phyloP scores from a whole-genome alignment of 2,797 vertebrate species.

The Chloroceryle amazona region DNA sequence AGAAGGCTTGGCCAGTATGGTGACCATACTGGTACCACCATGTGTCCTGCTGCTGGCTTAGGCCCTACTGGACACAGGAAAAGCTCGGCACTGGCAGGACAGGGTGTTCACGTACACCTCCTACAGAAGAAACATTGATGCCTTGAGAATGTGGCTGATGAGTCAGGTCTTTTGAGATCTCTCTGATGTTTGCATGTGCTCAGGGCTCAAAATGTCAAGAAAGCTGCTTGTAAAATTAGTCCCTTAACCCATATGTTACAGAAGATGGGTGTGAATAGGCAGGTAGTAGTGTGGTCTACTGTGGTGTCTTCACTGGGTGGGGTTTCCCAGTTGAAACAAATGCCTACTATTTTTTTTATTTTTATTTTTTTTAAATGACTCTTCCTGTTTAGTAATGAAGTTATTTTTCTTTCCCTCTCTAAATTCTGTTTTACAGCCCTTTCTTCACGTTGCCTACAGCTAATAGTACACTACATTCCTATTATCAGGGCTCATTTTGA shows the following conservation, averaged over 20 bases:
- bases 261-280: background rate
- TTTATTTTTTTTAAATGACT: accelerated
- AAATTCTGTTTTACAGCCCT: conserved; percentile 83
- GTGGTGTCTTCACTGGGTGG: background rate
- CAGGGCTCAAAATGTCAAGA: background rate
- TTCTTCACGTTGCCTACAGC: conserved; percentile 95
- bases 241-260: background rate
- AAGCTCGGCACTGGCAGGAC: background rate
- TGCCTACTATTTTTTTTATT: too few relatives aligned
- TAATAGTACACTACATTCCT: conserved; percentile 97
- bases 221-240: background rate
- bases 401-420: background rate
- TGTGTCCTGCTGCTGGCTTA: background rate
- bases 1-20: background rate
- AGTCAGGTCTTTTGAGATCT: background rate
- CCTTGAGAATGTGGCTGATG: background rate
- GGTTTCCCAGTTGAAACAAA: background rate
- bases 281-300: background rate
- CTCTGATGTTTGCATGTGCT: background rate
- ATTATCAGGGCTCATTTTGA: conserved; percentile 94
- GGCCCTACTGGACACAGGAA: background rate
- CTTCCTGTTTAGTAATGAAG: background rate
- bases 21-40: accelerated
- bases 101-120: background rate
- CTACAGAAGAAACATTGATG: background rate